A percentile compares a stretch with the other conserved stretches of the same genome.
Conservation (phyloP, 37 sponge, comb jelly and placozoan species). For the Bolinopsis microptera region DNA sequence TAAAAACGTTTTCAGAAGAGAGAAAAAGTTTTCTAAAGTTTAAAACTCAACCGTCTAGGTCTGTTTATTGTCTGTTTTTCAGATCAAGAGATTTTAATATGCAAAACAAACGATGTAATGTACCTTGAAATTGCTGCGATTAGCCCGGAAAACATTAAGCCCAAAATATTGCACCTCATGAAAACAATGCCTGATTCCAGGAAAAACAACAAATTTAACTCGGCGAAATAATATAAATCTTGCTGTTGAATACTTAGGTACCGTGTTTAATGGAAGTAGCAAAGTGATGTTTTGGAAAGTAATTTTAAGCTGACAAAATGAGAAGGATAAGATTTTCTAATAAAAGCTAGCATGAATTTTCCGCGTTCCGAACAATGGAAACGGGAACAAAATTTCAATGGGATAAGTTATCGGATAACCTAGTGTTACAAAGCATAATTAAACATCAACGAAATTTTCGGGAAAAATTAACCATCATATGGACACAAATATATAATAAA, state of each 20-base stretch:
- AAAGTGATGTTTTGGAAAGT: too few relatives aligned
- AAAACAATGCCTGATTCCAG: neutral
- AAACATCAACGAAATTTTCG: neutral
- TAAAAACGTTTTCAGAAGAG: too few relatives aligned
- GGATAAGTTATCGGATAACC: neutral
- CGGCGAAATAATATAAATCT: neutral
- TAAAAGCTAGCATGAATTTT: too few relatives aligned
- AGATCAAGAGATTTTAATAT: too few relatives aligned
- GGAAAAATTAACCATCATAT: neutral
- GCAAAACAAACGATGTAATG: too few relatives aligned
- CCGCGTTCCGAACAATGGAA: too few relatives aligned
- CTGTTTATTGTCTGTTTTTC: too few relatives aligned
- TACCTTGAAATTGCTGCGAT: too few relatives aligned
- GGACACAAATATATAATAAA: neutral
- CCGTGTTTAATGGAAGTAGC: too few relatives aligned
- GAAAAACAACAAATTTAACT: neutral
- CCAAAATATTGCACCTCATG: neutral
- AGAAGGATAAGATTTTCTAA: too few relatives aligned
- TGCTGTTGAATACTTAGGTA: neutral
- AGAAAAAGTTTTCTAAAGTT: neutral
- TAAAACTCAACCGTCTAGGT: too few relatives aligned
- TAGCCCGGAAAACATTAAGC: neutral
- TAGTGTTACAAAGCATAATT: neutral
- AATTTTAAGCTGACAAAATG: too few relatives aligned
- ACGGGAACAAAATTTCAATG: neutral